phyloP scores from a whole-genome alignment of 2,888 invertebrate species.

The Macrophya alboannulata region DNA sequence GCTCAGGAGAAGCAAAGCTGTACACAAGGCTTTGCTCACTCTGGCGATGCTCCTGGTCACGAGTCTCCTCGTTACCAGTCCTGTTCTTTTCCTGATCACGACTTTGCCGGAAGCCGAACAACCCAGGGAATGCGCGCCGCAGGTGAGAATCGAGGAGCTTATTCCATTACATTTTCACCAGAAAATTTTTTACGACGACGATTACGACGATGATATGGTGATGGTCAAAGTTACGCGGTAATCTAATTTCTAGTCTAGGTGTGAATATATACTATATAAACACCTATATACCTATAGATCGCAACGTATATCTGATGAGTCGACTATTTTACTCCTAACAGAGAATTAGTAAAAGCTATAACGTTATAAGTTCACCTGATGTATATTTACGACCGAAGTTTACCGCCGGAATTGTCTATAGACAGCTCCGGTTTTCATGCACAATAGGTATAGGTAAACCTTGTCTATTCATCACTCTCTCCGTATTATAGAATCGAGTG shows the following conservation, averaged over 20 bases:
- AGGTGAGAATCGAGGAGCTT: constrained; percentile 71
- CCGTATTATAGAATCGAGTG: too few relatives aligned
- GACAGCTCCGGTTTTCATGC: background rate
- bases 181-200: background rate
- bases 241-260: background rate
- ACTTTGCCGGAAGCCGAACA: constrained; percentile 79
- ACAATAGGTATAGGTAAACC: background rate
- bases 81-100: constrained; percentile 83
- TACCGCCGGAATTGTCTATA: constrained; percentile 5
- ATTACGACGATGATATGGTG: background rate
- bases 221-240: background rate
- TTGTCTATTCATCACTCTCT: too few relatives aligned
- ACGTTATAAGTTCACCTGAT: background rate
- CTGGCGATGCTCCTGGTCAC: constrained; percentile 84
- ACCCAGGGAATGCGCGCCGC: constrained; percentile 75
- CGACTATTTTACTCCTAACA: background rate
- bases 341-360: background rate
- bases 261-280: background rate
- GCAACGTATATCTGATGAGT: background rate
- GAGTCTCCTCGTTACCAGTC: constrained; percentile 83
- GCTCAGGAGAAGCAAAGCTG: constrained; percentile 82
- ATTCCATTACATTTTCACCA: background rate
- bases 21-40: constrained; percentile 83
- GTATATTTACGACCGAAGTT: background rate
- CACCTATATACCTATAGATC: too few relatives aligned